Percentiles rank a stretch among this genome's conserved stretches.
phyloP scores from a whole-genome alignment of 1,140 invertebrate genomes.

The Chrysoperla carnea region DNA sequence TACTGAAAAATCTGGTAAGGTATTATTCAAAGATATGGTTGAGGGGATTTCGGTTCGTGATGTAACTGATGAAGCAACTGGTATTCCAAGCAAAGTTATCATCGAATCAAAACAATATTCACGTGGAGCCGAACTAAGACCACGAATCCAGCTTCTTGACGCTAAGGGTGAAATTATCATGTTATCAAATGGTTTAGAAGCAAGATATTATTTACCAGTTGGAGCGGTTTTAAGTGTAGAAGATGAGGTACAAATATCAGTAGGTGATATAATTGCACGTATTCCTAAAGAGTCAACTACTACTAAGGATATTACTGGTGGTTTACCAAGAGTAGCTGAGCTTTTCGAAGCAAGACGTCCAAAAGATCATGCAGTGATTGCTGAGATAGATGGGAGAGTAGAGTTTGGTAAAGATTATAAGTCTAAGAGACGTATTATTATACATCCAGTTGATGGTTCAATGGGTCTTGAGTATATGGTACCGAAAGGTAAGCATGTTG shows the following conservation, averaged over 20 bases:
- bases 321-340: not conserved
- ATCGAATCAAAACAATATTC: not conserved
- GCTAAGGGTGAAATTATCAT: not conserved
- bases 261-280: slow-evolving; percentile 1
- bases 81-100: not conserved
- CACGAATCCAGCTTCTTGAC: not conserved
- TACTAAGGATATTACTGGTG: slow-evolving; percentile 2
- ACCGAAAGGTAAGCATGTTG: not conserved
- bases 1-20: not conserved
- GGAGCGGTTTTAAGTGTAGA: not conserved
- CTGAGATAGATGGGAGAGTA: not conserved
- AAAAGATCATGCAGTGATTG: not conserved
- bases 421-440: not conserved
- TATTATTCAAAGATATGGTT: not conserved
- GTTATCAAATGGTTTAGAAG: not conserved
- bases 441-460: not conserved
- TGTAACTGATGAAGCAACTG: not conserved
- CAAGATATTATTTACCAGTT: not conserved
- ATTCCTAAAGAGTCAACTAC: not conserved
- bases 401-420: not conserved
- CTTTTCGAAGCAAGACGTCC: slow-evolving; percentile 1
- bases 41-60: not conserved
- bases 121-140: not conserved
- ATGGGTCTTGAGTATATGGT: not conserved
- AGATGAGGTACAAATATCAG: not conserved